phyloP scores from a whole-genome alignment of 1,140 invertebrate species.

The Pectinophora gossypiella region DNA sequence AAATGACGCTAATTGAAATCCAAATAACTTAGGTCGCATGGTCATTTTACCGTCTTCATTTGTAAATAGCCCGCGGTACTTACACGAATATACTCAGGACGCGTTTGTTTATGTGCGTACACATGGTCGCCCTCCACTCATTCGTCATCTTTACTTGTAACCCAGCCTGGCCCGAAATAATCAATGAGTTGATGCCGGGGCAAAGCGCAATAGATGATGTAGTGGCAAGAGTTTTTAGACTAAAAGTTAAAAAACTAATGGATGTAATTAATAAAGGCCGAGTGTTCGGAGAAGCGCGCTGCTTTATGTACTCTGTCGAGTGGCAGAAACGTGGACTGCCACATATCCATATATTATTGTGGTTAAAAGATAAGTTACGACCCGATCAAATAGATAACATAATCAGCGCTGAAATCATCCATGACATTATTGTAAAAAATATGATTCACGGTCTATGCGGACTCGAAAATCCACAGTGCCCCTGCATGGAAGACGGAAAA shows the following conservation, averaged over 20 bases:
- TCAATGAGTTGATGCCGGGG: constrained; percentile 30
- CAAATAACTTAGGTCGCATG: constrained; percentile 40
- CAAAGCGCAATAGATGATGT: constrained; percentile 38
- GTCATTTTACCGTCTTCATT: constrained; percentile 64
- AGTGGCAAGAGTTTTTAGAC: constrained; percentile 25
- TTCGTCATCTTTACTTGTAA: constrained; percentile 31
- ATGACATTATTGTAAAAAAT: constrained; percentile 39
- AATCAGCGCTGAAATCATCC: constrained; percentile 67
- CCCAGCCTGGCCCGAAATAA: constrained; percentile 21
- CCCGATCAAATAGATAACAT: constrained; percentile 53
- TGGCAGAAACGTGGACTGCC: constrained; percentile 67
- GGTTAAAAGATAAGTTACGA: constrained; percentile 39
- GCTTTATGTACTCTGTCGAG: constrained; percentile 34
- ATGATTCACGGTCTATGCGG: constrained; percentile 65
- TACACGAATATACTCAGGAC: constrained; percentile 72
- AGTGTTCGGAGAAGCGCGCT: constrained; percentile 36
- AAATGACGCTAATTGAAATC: constrained; percentile 31
- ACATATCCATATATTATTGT: constrained; percentile 70
- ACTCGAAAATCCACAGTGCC: constrained; percentile 19
- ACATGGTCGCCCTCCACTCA: constrained; percentile 45
- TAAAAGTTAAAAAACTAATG: constrained; percentile 32
- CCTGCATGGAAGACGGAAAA: constrained; percentile 35
- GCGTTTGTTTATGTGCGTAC: constrained; percentile 69
- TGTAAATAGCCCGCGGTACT: constrained; percentile 53
- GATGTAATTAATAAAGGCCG: constrained; percentile 32